Percentiles rank a stretch among this genome's conserved stretches.
Evolutionary conservation across 2,113 vertebrate species (phyloP).

Genomic region (Cyprinodon tularosa): DNA sequence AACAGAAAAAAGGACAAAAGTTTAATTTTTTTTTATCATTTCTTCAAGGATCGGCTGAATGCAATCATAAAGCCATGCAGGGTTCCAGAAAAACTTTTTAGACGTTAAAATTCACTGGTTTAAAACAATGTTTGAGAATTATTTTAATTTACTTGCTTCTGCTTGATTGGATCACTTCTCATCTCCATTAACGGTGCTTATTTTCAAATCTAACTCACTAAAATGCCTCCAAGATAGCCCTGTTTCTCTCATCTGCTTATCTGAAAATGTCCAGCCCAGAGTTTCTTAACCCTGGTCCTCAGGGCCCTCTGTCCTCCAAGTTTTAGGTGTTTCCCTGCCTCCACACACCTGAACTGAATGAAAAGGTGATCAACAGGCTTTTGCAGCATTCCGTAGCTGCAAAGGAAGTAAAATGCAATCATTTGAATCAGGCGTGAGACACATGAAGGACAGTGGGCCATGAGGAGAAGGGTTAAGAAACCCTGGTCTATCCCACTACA

Average conservation of each 20-base stretch:
- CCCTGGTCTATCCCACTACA: neutral
- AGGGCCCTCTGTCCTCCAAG: no score
- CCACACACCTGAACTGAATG: no score
- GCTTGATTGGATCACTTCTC: neutral
- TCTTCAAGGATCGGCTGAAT: constrained; percentile 33
- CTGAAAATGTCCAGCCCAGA: neutral
- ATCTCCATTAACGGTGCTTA: neutral
- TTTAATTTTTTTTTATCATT: neutral
- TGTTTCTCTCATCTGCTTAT: neutral
- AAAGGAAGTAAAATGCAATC: no score
- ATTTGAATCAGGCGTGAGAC: no score
- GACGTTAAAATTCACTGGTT: constrained; percentile 8
- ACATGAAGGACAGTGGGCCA: no score
- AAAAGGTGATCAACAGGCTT: no score
- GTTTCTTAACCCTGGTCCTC: no score
- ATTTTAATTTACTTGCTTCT: neutral
- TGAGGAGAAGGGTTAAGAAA: no score
- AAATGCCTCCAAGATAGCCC: constrained; percentile 1
- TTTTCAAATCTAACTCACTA: neutral
- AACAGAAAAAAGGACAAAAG: neutral
- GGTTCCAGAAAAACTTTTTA: constrained; percentile 34
- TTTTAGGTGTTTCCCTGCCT: no score
- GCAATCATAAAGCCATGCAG: constrained; percentile 63
- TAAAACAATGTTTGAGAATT: neutral
- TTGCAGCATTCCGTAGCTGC: no score